Base-by-base conservation (phyloP, 1,140 invertebrate species). In the Diplogasteroides magnus region DNA sequence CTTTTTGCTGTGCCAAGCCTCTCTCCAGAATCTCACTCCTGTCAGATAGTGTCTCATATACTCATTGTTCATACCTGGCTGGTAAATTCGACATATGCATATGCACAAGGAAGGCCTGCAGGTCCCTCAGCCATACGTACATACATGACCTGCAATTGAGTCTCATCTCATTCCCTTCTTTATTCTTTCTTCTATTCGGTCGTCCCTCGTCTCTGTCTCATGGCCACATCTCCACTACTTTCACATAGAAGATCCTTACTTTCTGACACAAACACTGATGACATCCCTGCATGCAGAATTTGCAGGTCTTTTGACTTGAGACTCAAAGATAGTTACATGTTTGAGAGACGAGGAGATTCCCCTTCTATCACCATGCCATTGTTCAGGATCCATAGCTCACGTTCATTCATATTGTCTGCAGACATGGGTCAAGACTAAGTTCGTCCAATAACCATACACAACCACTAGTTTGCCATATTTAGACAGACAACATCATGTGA, bases 51-150 rank as follows among this genome's bases (percentile, higher is more conserved):
- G n/a, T n/a, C n/a, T n/a, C n/a, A n/a, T n/a, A n/a, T n/a, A n/a
- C n/a, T n/a, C n/a, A n/a, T n/a, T n/a, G n/a, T n/a, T n/a, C n/a
- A n/a, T n/a, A n/a, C 87, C 83, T 98, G 94, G 76, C 97, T 93
- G 26, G 90, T 89, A 81, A 97, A 93, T 84, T 99, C 96, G 67
- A 98, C 88, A 73, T 97, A 87, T 6, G 92, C 92, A 25, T 82
- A 78, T 29, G 87, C 85, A 31, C 88, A 87, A 1, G 87, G 86
- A 74, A 91, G 89, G 48, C 86, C 88, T 68, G 94, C 90, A 80
- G 91, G 87, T 6, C 90, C 90, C 81, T 92, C 93, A 81, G 93
- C 93, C 84, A 95, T 90, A 26, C 95, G 86, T 14, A 94, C 86
- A 85, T 97, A 99, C 83, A 97, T 98, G 0, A 98, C 91, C 79